phyloP scores from a whole-genome alignment of 2,888 invertebrate genomes.

The Coremacera marginata region DNA sequence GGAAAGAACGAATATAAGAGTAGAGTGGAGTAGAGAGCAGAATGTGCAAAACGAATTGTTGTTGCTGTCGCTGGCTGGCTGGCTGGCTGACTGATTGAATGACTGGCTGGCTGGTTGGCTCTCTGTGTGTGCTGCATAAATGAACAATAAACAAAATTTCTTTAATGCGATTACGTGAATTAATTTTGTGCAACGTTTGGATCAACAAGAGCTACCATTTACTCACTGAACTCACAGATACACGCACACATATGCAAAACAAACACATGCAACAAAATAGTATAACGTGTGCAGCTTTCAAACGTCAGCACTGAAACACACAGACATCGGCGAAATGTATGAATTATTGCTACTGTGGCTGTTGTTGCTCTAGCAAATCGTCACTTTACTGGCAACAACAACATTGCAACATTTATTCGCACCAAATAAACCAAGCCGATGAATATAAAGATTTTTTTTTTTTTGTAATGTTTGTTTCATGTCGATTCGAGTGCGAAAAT shows the following conservation, averaged over 20 bases:
- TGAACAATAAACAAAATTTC: slow-evolving; percentile 37
- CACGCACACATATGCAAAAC: not conserved
- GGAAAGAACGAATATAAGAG: not conserved
- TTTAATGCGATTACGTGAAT: slow-evolving; percentile 52
- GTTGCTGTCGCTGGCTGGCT: not conserved
- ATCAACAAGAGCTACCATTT: not conserved
- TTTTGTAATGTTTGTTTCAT: too few species aligned
- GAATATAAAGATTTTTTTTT: too few species aligned
- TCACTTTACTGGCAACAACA: not conserved
- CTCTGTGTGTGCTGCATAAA: slow-evolving; percentile 13
- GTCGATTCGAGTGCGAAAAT: too few species aligned
- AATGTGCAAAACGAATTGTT: not conserved
- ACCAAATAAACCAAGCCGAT: too few species aligned
- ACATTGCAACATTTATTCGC: not conserved
- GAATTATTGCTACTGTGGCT: too few species aligned
- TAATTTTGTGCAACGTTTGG: slow-evolving; percentile 52
- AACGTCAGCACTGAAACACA: too few species aligned
- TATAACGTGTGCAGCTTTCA: too few species aligned
- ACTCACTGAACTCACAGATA: slow-evolving; percentile 6
- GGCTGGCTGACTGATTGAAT: not conserved
- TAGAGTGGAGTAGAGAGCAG: not conserved
- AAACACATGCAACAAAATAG: not conserved
- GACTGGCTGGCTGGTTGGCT: slow-evolving; percentile 3
- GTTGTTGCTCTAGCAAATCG: too few species aligned
- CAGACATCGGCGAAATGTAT: too few species aligned